phyloP scores from a whole-genome alignment of 2,797 vertebrate genomes.

The Leucoraja ocellata region DNA sequence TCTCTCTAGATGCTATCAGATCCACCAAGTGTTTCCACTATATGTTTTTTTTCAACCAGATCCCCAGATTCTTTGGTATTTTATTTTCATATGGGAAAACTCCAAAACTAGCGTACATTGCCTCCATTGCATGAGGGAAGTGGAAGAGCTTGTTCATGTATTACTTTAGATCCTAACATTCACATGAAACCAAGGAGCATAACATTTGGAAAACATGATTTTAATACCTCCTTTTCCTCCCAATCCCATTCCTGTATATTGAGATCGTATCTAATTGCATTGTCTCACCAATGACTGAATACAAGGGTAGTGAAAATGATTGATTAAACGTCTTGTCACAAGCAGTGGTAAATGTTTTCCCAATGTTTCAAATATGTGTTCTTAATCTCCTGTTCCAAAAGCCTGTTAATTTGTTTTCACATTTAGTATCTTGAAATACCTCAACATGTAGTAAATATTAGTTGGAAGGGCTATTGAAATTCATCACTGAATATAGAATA shows the following conservation, averaged over 20 bases:
- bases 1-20: not conserved
- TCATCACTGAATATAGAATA: too few species aligned
- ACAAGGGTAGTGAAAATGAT: not conserved
- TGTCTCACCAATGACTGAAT: not conserved
- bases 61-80: not conserved
- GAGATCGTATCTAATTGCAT: not conserved
- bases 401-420: not conserved
- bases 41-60: not conserved
- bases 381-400: not conserved
- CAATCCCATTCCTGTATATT: not conserved
- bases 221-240: not conserved
- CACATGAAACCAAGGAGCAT: not conserved
- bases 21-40: not conserved
- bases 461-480: not conserved
- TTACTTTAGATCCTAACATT: too few species aligned
- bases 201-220: not conserved
- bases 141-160: too few species aligned
- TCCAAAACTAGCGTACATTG: not conserved
- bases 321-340: not conserved
- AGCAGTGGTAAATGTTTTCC: not conserved
- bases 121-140: not conserved
- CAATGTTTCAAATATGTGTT: too few species aligned
- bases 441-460: not conserved
- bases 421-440: not conserved
- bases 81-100: not conserved